Evolutionary conservation across 1,140 invertebrate genomes (phyloP).

Genomic region (Zaprionus gabonicus): DNA sequence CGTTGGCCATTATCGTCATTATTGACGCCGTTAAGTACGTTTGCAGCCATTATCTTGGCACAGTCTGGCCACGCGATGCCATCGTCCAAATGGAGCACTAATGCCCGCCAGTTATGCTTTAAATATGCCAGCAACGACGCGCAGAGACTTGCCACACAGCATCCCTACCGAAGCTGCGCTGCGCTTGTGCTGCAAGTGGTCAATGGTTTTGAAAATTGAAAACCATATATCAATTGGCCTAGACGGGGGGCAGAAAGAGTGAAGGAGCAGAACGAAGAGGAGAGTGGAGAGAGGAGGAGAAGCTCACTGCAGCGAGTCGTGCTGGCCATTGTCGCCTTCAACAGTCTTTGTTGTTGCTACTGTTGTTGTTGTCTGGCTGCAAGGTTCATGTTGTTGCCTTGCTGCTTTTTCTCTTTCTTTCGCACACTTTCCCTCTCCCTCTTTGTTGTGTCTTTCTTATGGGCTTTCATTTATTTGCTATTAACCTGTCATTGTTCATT

Average conservation of each 20-base stretch:
- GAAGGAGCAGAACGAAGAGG: not conserved
- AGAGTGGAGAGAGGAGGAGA: not conserved
- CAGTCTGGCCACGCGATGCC: not conserved
- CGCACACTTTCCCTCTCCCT: not conserved
- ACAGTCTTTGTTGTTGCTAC: constrained; percentile 19
- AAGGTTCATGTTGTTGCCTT: constrained; percentile 11
- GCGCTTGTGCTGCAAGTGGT: constrained; percentile 53
- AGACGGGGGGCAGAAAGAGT: constrained; percentile 55
- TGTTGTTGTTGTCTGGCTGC: constrained; percentile 28
- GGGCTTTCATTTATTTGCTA: constrained; percentile 84
- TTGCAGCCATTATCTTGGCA: constrained; percentile 62
- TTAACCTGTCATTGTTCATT: constrained; percentile 85
- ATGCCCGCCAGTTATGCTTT: constrained; percentile 55
- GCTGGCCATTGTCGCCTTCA: constrained; percentile 37
- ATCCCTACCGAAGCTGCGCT: constrained; percentile 4
- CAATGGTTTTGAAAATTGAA: constrained; percentile 83
- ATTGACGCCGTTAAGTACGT: constrained; percentile 78
- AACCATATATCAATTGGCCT: constrained; percentile 83
- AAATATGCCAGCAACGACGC: constrained; percentile 54
- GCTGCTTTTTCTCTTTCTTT: not conserved
- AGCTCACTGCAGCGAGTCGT: not conserved
- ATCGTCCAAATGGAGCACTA: not conserved
- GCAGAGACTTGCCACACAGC: constrained; percentile 25
- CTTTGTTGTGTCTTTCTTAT: constrained; percentile 68
- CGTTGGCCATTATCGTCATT: constrained; percentile 77